These are phyloP conservation scores for Nebria brevicollis DNA, from an alignment of 2,888 invertebrate genomes.

Conservation along the genomic window DNA sequence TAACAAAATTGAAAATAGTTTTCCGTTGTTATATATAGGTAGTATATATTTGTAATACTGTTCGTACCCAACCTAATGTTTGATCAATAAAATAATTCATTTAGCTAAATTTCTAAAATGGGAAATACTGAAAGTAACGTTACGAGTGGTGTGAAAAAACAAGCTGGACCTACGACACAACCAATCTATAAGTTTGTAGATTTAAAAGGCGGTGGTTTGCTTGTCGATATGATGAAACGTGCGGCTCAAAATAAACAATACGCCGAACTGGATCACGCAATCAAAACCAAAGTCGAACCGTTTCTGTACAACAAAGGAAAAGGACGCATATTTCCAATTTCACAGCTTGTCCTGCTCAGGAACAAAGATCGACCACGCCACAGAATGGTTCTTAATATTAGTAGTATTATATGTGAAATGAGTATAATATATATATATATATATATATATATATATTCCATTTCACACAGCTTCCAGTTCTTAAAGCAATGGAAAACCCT, in stretches of 20 bases:
- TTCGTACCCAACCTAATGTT: constrained; percentile 32
- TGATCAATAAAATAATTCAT: constrained; percentile 47
- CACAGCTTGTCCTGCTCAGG: constrained; percentile 85
- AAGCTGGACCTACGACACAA: constrained; percentile 86
- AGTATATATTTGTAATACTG: neutral
- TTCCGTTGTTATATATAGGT: neutral
- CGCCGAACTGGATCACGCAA: constrained; percentile 91
- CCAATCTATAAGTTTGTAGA: constrained; percentile 89
- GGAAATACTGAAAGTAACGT: constrained; percentile 91
- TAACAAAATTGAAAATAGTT: neutral
- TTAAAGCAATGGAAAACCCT: constrained; percentile 84
- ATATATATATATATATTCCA: constrained; percentile 7
- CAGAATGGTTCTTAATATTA: constrained; percentile 71
- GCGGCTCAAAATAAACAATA: constrained; percentile 90
- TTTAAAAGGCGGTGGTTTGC: constrained; percentile 91
- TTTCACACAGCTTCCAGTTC: constrained; percentile 71
- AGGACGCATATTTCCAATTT: constrained; percentile 90
- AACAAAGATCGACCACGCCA: constrained; percentile 87
- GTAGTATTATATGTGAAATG: neutral
- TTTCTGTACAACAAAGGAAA: constrained; percentile 94
- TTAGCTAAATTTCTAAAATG: constrained; percentile 61
- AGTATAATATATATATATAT: neutral
- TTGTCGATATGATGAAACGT: constrained; percentile 93
- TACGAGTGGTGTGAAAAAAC: constrained; percentile 94
- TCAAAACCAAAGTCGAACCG: constrained; percentile 88